Evolutionary conservation across 2,113 vertebrate genomes (phyloP), one percentile per base, ranked within the genome.

Genomic region (Coregonus clupeaformis): DNA sequence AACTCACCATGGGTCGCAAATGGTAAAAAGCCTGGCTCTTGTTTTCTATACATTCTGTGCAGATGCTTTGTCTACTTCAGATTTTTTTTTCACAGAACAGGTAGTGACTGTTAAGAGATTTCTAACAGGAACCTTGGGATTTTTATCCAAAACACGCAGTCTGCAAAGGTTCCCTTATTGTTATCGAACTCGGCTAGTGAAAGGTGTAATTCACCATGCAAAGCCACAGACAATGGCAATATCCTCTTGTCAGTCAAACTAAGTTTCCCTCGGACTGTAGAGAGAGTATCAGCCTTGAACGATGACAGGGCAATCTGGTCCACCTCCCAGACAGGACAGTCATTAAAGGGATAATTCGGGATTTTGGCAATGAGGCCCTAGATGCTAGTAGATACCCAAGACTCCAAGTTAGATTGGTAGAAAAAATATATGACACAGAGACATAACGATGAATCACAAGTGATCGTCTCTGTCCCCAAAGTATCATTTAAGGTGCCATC

Each of bases 211-310:
- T 24, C 57, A 60, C 57, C 57, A 11, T 22, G 57, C 57, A 5
- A 9, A 60, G 49, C 57, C n/a, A 60, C 20, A 60, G 57, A 60
- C 57, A 60, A 60, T 60, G 57, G n/a, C n/a, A 60, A 60, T 60
- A 24, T 60, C 57, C n/a, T 60, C 6, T 5, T 60, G 6, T 22
- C 57, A 24, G 18, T n/a, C n/a, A n/a, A n/a, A n/a, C n/a, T n/a
- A n/a, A n/a, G n/a, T 60, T 60, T 60, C n/a, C n/a, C 57, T 24
- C n/a, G 0, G 57, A 22, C 57, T 60, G 18, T 60, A n/a, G 57
- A 60, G 6, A 7, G 49, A 4, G 49, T 52, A 5, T 22, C n/a
- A 22, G 57, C 52, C 52, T 55, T 20, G 20, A 55, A 55, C 18
- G 52, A 14, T 20, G 52, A 55, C 52, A 5, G 4, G 1, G 52